Evolutionary conservation across 2,888 invertebrate species (phyloP), one percentile per base, ranked within the genome.

Genomic region (Oscheius sp.): DNA sequence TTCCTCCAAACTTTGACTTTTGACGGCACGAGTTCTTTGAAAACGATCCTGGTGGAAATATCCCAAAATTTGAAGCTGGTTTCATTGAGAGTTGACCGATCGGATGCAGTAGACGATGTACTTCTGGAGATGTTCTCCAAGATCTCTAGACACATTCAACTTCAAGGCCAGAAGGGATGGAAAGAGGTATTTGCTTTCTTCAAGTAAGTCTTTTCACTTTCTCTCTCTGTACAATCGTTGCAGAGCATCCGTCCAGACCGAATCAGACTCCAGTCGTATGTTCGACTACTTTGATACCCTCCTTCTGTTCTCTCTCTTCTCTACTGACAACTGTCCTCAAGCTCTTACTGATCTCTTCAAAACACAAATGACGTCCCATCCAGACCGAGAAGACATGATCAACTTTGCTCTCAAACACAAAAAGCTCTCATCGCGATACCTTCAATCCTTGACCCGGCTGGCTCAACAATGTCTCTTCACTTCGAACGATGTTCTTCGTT

Each of bases 131-230:
- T 76, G 13, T 79, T 73, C 51, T 47, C 71, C 2, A 75, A 75
- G 48, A 76, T 80, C 33, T 66, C 70, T 33, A 72, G 76, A 53
- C 76, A 66, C 42, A 37, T 80, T 1, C 80, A 79, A 50, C 59
- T 80, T 32, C 77, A 77, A 59, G 74, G 74, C n/a, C 62, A 58
- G 29, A 77, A 77, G 13, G 70, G 63, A 2, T 80, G 80, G 80
- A 76, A 75, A 50, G 74, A 74, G 35, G 59, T 68, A 35, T 29
- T 29, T 5, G 48, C 59, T 13, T 74, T 74, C 37, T 50, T 74
- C 11, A 55, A 48, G 74, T 66, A 33, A 9, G 47, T 2, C 1
- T 32, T 51, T 33, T 32, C 33, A 32, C 29, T 53, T 4, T 32
- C 32, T 48, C 11, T 29, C 13, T 10, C 4, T 48, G 47, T 48